phyloP scores from a whole-genome alignment of 2,888 invertebrate species.

The Lepidocyrtinus sp. region DNA sequence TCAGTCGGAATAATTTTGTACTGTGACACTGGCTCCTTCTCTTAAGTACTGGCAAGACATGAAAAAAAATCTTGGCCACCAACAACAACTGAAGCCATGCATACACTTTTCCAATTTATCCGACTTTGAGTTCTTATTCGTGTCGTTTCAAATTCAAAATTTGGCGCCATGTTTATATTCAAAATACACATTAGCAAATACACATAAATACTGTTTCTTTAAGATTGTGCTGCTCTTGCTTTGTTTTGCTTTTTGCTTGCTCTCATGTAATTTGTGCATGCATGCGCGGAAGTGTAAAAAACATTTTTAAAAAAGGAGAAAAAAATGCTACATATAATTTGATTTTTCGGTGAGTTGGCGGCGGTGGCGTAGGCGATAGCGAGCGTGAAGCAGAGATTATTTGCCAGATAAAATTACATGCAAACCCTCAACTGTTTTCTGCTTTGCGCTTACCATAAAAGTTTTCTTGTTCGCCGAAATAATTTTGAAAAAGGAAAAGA shows the following conservation, averaged over 20 bases:
- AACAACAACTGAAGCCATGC: background rate
- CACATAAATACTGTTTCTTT: no score
- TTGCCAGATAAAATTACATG: no score
- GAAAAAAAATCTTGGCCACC: background rate
- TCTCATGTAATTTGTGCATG: constrained; percentile 53
- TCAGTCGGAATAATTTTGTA: no score
- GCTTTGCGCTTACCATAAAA: no score
- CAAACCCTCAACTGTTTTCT: no score
- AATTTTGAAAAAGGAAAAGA: background rate
- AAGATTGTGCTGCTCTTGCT: constrained; percentile 3
- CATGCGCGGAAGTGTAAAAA: constrained; percentile 16
- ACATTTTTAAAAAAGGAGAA: background rate
- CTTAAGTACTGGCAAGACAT: no score
- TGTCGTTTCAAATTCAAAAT: background rate
- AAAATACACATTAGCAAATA: no score
- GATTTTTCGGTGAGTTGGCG: no score
- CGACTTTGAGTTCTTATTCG: background rate
- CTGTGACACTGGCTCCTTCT: no score
- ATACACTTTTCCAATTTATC: background rate
- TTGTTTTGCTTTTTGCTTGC: constrained; percentile 3
- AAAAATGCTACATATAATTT: no score
- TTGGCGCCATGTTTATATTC: background rate
- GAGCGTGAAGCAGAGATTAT: no score
- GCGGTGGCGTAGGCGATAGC: no score
- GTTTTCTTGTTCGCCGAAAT: background rate